Base-by-base conservation (phyloP, 2,888 invertebrate genomes). In the Aleiodes alternator region DNA sequence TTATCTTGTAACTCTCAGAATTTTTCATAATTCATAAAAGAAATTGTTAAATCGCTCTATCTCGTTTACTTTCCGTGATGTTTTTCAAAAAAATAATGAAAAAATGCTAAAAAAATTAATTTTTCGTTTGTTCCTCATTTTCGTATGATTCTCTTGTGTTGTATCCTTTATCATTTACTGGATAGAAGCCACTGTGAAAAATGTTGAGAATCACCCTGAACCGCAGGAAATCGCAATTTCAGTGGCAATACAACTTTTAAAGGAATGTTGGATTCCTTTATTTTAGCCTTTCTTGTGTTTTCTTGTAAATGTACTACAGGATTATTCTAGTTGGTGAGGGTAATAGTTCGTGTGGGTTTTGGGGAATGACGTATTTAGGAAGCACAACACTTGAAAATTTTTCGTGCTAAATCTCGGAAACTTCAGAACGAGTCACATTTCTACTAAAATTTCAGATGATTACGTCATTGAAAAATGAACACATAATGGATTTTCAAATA, bases 281-380 rank as follows among this genome's bases (percentile, higher is more conserved):
- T 43, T 43, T 43, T 43, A 9, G 9, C 43, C 14, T 50, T n/a
- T 34, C 16, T 43, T 43, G 43, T 11, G 43, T 57, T 29, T 34
- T 29, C 23, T 29, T 34, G 61, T 0, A 34, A 71, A 71, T 14
- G 53, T 69, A 80, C 79, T 78, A 72, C 80, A 76, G 69, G 76
- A 79, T 80, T 80, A 23, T 80, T 79, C 78, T 78, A 78, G 79
- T 80, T 78, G 77, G 74, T 72, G 78, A 74, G 82, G 81, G 82
- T 84, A 83, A 84, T 83, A 76, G 55, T 16, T 81, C 75, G 69
- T 77, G 80, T 81, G 78, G 82, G 74, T 80, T 78, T 82, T 80
- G 79, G 82, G 81, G 72, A 69, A 74, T 34, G 34, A 34, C 34
- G 77, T 78, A 77, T 72, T 66, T 51, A 48, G 78, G 82, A 84